phyloP scores from a whole-genome alignment of 2,113 vertebrate species.

The Microcebus griseorufus region DNA sequence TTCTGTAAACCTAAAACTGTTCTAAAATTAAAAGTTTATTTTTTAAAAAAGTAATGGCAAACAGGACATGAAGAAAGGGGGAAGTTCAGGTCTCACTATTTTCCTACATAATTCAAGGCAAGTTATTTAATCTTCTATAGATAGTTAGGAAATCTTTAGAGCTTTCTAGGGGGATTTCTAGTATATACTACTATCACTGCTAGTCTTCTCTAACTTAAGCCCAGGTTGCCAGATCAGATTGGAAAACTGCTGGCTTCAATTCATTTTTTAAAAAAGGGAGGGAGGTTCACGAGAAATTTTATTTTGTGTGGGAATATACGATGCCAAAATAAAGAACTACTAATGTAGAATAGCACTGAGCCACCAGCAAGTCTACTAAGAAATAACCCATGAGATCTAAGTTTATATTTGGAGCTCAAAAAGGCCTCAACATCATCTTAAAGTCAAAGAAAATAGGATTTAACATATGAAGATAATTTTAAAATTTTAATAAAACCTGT shows the following conservation, averaged over 20 bases:
- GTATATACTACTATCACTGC: neutral
- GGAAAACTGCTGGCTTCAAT: slow-evolving; percentile 28
- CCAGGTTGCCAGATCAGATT: neutral
- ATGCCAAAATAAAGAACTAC: neutral
- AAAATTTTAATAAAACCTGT: slow-evolving; percentile 49
- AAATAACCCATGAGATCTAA: neutral
- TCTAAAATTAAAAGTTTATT: slow-evolving; percentile 3
- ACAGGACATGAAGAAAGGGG: neutral
- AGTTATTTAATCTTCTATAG: neutral
- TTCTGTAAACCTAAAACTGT: slow-evolving; percentile 29
- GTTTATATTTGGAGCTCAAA: neutral
- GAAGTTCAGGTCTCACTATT: neutral
- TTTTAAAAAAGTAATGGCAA: neutral
- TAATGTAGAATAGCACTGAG: neutral
- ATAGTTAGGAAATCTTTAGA: neutral
- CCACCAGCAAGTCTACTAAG: slow-evolving; percentile 2
- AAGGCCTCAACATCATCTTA: neutral
- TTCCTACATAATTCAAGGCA: neutral
- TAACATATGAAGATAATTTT: slow-evolving; percentile 45
- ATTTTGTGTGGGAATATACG: neutral
- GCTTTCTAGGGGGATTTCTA: neutral
- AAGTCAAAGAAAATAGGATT: neutral
- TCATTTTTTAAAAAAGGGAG: neutral
- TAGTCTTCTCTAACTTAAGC: neutral
- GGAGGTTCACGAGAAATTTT: neutral